phyloP scores from a whole-genome alignment of 2,888 invertebrate species.

The Pterobdella sp. region DNA sequence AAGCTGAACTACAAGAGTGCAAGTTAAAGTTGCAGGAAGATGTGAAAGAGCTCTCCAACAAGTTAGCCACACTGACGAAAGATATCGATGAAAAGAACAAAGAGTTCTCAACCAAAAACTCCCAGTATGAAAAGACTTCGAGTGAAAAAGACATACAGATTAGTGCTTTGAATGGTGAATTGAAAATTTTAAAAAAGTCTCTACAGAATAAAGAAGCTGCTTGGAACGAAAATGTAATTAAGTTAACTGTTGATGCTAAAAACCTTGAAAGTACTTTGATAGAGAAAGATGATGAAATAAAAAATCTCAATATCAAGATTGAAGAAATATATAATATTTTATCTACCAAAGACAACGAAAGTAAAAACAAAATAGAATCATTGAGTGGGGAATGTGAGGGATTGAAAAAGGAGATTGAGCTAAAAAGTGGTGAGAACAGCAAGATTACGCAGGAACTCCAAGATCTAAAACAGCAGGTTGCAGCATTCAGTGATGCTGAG shows the following conservation, averaged over 20 bases:
- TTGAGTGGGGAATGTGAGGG: not conserved
- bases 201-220: not conserved
- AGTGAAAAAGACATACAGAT: not conserved
- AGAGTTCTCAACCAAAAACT: not conserved
- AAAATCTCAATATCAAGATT: too few species aligned
- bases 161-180: not conserved
- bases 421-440: not conserved
- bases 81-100: not conserved
- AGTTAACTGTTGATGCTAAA: too few species aligned
- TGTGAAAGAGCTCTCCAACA: slow-evolving; percentile 5
- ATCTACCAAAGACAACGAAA: too few species aligned
- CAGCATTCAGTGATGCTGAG: not conserved
- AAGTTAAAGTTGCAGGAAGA: not conserved
- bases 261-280: not conserved
- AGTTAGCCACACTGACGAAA: not conserved
- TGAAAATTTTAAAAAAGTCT: not conserved
- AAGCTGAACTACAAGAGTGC: not conserved
- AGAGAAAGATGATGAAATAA: too few species aligned
- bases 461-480: not conserved
- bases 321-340: too few species aligned
- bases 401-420: not conserved
- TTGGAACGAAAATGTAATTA: not conserved
- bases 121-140: not conserved
- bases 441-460: not conserved
- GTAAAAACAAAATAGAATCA: not conserved